Conservation (phyloP, 2,113 vertebrate genomes). For the Gavialis gangeticus region DNA sequence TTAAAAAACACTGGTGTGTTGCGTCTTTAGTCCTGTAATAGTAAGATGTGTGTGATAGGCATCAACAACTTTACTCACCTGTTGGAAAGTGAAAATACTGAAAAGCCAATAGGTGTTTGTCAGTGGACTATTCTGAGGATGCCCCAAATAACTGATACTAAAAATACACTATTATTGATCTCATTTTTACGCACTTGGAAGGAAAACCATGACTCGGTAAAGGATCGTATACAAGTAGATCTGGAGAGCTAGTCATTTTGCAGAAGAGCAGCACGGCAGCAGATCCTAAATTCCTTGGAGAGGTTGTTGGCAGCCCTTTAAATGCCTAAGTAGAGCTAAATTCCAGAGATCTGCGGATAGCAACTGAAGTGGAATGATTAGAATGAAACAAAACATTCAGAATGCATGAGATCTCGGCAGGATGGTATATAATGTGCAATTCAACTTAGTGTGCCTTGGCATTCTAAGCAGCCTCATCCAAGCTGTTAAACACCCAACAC, state of each 20-base stretch:
- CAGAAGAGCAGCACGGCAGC: background rate
- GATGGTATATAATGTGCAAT: background rate
- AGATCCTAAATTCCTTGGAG: background rate
- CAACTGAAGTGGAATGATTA: background rate
- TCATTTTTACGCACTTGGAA: background rate
- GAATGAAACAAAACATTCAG: background rate
- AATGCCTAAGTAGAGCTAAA: background rate
- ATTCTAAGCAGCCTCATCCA: background rate
- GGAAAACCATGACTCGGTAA: background rate
- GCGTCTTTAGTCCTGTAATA: background rate
- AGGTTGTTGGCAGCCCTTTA: background rate
- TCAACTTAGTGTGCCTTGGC: background rate
- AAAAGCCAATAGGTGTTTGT: too few species aligned
- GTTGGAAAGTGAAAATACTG: too few species aligned
- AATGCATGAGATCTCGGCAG: background rate
- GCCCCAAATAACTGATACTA: too few species aligned
- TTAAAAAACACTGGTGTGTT: too few species aligned
- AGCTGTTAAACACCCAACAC: background rate
- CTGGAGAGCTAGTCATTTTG: background rate
- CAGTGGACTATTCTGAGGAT: too few species aligned
- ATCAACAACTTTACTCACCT: background rate
- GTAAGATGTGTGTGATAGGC: background rate
- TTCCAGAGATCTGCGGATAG: background rate
- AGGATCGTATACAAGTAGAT: background rate
- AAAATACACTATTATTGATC: too few species aligned